Percentiles rank a stretch among this genome's conserved stretches.
Evolutionary conservation across 2,797 vertebrate species (phyloP).

Genomic region (Poeciliopsis turneri): DNA sequence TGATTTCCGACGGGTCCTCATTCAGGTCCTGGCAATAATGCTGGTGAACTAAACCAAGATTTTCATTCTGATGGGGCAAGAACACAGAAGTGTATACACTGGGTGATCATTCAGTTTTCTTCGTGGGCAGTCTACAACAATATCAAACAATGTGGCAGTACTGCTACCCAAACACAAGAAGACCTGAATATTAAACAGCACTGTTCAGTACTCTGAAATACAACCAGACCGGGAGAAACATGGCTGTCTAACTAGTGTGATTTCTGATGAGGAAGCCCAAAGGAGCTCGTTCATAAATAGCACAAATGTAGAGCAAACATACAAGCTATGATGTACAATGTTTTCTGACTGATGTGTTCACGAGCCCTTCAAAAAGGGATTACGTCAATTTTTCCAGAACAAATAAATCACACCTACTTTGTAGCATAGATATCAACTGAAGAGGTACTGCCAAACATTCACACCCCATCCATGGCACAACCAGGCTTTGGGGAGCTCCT

Average conservation of each 20-base stretch:
- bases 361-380: not conserved
- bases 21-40: constrained; percentile 50
- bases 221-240: constrained; percentile 17
- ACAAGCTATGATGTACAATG: not conserved
- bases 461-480: constrained; percentile 17
- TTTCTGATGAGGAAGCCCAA: constrained; percentile 10
- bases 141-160: constrained; percentile 44
- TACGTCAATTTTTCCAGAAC: not conserved
- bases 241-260: not conserved
- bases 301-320: not conserved
- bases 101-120: constrained; percentile 38
- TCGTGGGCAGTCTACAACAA: constrained; percentile 49
- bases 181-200: constrained; percentile 40
- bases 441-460: constrained; percentile 6
- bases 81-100: constrained; percentile 18
- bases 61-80: constrained; percentile 33
- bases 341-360: not conserved
- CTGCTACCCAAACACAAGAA: constrained; percentile 42
- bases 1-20: constrained; percentile 41
- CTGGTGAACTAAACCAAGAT: constrained; percentile 40
- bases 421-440: not conserved
- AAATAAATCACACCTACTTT: not conserved
- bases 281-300: not conserved
- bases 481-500: constrained; percentile 6
- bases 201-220: constrained; percentile 5